phyloP scores from a whole-genome alignment of 2,113 vertebrate species.

The Cygnus atratus region DNA sequence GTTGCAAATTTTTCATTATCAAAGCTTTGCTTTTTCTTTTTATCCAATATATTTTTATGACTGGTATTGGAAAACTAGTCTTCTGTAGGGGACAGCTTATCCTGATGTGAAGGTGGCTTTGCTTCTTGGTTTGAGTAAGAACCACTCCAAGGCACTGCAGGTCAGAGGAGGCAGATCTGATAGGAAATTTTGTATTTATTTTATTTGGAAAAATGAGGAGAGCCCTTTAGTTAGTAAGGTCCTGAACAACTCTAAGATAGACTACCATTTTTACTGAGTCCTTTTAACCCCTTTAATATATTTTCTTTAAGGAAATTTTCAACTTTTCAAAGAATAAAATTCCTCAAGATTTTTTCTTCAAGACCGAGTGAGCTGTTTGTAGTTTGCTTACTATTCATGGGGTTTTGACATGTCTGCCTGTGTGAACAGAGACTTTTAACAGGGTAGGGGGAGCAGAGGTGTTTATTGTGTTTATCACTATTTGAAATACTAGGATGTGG shows the following conservation, averaged over 20 bases:
- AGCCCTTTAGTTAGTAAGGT: not conserved
- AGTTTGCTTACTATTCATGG: not conserved
- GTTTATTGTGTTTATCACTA: not conserved
- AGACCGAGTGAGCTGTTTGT: not conserved
- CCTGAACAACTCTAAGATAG: not conserved
- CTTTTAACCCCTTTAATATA: not conserved
- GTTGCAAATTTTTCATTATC: not conserved
- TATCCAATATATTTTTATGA: accelerated
- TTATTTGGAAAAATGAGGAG: not conserved
- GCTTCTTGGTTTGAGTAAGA: not conserved
- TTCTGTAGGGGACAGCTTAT: not conserved
- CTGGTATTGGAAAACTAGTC: not conserved
- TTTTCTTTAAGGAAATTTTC: not conserved
- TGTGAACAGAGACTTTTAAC: not conserved
- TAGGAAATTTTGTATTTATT: not conserved
- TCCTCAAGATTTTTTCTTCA: not conserved
- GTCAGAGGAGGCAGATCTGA: not conserved
- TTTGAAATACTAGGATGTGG: not conserved
- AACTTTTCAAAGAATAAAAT: not conserved
- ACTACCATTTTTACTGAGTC: not conserved
- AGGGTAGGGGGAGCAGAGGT: not conserved
- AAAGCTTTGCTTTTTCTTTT: not conserved
- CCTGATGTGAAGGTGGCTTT: not conserved
- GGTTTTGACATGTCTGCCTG: not conserved
- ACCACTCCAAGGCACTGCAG: not conserved